Percentiles rank a stretch among this genome's conserved stretches.
These are phyloP conservation scores for Tautogolabrus adspersus DNA, from an alignment of 2,113 vertebrate genomes.

Conservation along the genomic window DNA sequence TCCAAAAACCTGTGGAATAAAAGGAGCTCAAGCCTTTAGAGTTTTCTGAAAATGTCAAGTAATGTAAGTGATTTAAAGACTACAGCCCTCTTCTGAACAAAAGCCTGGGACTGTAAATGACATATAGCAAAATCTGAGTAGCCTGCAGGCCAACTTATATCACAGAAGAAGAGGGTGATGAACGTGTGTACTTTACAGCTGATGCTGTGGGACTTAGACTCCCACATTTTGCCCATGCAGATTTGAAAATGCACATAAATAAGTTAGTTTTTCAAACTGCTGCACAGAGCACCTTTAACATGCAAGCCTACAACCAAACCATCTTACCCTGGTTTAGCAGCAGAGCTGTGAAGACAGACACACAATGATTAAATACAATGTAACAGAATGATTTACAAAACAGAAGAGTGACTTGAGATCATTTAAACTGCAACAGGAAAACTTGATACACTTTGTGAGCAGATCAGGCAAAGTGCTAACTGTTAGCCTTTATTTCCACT, in stretches of 20 bases:
- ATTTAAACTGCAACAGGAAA: no score
- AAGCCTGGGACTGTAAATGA: no score
- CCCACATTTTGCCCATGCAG: background rate
- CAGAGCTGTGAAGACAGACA: conserved; percentile 82
- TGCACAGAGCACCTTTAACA: conserved; percentile 45
- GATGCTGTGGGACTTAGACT: background rate
- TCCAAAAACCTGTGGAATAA: no score
- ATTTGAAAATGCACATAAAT: background rate
- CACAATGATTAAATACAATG: conserved; percentile 55
- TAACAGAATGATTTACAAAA: background rate
- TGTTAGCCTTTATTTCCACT: conserved; percentile 2
- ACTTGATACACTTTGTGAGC: background rate
- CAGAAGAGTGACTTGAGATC: no score
- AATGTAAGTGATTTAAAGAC: no score
- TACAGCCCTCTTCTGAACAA: no score
- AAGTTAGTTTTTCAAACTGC: conserved; percentile 21
- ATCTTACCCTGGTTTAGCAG: conserved; percentile 90
- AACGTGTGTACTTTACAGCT: no score
- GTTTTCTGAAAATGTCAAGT: no score
- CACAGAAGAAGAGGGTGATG: background rate
- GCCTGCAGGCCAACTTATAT: background rate
- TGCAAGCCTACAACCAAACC: conserved; percentile 10
- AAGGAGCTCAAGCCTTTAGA: no score
- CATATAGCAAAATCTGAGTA: no score
- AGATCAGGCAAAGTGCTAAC: background rate